Conservation (phyloP, 2,797 vertebrate genomes). For the Coregonus sp. region DNA sequence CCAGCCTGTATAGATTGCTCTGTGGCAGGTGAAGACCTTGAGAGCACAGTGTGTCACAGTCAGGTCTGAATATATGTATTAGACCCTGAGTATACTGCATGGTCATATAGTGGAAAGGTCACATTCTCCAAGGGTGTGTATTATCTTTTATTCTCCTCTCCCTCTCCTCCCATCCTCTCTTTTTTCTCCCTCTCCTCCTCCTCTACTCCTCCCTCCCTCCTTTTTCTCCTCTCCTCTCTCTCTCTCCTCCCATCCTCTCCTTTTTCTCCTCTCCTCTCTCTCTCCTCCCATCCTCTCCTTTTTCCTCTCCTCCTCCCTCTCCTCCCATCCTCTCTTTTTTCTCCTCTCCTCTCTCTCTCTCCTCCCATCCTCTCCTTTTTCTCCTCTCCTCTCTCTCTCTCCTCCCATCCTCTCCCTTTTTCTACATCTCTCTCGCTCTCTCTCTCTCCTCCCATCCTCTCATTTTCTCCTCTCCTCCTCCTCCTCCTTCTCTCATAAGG, state of each 20-base stretch:
- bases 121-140: neutral
- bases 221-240: neutral
- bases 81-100: constrained; percentile 3
- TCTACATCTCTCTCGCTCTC: neutral
- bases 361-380: neutral
- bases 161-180: no score
- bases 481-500: neutral
- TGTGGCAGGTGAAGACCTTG: neutral
- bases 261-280: neutral
- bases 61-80: neutral
- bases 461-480: neutral
- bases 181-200: neutral
- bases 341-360: neutral
- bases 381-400: neutral
- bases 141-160: neutral
- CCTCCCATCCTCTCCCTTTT: neutral
- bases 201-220: neutral
- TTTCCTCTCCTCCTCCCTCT: neutral
- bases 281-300: neutral
- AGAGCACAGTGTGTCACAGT: no score
- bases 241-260: neutral
- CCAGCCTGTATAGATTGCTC: neutral
- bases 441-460: neutral
- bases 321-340: neutral
- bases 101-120: neutral